Base-by-base conservation (phyloP, 2,888 invertebrate species). In the Scaptomyza tumidula region DNA sequence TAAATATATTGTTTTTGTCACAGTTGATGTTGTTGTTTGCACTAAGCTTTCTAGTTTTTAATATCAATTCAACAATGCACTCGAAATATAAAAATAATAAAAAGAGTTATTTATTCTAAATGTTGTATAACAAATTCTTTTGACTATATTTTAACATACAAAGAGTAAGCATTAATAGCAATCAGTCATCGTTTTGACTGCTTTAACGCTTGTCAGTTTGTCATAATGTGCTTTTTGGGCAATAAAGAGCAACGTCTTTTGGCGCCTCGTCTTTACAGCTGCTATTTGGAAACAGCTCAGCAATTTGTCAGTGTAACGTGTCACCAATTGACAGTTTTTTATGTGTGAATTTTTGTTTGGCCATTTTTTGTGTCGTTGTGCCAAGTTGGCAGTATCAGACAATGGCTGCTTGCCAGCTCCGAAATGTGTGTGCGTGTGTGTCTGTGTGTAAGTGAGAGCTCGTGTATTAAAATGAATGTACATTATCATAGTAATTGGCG, bases 251-350 rank as follows among this genome's bases (percentile, higher is more conserved):
- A 46, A 13, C 33, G 46, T 44, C 55, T 37, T 44, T 16, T 37
- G 43, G 49, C 37, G 43, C 9, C 44, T 52, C 44, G 46, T 39
- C 39, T 7, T 46, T 41, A 45, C 37, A 56, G 59, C 49, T 61
- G 29, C 27, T 33, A 10, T 13, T 43, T 58, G 29, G 54, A 9
- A 37, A 41, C 49, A 50, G 57, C 59, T 81, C 67, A 49, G 81
- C 71, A 86, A 84, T 83, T 88, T 83, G 83, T 88, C 87, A 80
- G 65, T 66, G 71, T 86, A 85, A 86, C 70, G 84, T 78, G 80
- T 76, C 60, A 74, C 62, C 89, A 86, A 84, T 88, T 86, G 81
- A 75, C 24, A 66, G 41, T 45, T 55, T 60, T 52, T 57, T 55
- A 43, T 61, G 44, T 46, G 49, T 24, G 31, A 24, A 13, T 45